Base-by-base conservation (phyloP, 2,888 invertebrate species). In the Lasioglossum vierecki region DNA sequence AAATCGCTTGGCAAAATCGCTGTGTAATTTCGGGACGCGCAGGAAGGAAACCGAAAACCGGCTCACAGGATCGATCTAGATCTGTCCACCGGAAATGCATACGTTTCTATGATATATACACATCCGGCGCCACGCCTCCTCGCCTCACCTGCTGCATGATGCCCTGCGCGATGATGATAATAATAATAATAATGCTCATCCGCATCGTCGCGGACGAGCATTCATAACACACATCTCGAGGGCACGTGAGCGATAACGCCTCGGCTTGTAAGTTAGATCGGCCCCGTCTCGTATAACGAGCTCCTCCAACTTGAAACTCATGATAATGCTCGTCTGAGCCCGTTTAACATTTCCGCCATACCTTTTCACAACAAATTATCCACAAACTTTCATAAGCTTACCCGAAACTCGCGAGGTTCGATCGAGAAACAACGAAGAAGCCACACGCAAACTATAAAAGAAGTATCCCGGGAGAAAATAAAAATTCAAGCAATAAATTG, bases 81-180 rank as follows among this genome's bases (percentile, higher is more conserved):
- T 92, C 90, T 85, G 83, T 88, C 90, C 89, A 89, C 89, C 91
- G 92, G 92, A 93, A 94, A 92, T 92, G 92, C 92, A 90, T 89
- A 89, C 90, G 92, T 91, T 91, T 91, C 90, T 93, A 91, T 92
- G 92, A 93, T 92, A 91, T 92, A 90, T 86, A 91, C 89, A 90
- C 93, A 93, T 93, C 93, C 93, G 94, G 93, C 93, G 92, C 93
- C 94, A 94, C 92, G 93, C 92, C 93, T 91, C 91, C 93, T 93
- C 91, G 89, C 89, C 91, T 91, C 93, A 93, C 93, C 92, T 93
- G 93, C 91, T 89, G 89, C 87, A 88, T 85, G 89, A 91, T 91
- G 89, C 90, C 89, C 84, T 75, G 73, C 89, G 88, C 88, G 86
- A 88, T 91, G 91, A 92, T 90, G 89, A 90, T 91, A 89, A 91